phyloP scores from a whole-genome alignment of 2,113 vertebrate species.

The Podarcis muralis region DNA sequence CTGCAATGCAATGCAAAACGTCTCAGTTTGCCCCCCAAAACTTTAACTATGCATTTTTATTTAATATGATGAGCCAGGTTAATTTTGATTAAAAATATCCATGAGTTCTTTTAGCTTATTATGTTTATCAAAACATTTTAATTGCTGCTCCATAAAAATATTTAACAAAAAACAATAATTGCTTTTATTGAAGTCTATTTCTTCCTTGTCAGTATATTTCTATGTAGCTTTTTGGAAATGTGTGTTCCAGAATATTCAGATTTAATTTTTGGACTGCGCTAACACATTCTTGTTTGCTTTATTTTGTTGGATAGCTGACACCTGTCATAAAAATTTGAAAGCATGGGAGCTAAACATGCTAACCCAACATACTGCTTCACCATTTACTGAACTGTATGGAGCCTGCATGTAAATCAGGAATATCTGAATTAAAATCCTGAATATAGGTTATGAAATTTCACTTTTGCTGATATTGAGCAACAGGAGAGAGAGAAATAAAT shows the following conservation, averaged over 20 bases:
- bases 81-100: background rate
- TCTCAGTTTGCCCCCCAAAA: background rate
- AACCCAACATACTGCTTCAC: background rate
- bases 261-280: background rate
- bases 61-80: background rate
- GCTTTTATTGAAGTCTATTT: background rate
- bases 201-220: background rate
- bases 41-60: background rate
- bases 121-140: background rate
- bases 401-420: background rate
- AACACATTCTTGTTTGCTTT: background rate
- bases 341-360: background rate
- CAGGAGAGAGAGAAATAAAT: background rate
- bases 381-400: background rate
- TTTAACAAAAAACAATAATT: background rate
- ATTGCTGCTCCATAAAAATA: background rate
- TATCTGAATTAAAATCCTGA: background rate
- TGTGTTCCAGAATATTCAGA: background rate
- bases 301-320: background rate
- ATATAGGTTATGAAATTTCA: background rate
- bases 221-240: background rate
- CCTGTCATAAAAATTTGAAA: background rate
- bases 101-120: background rate
- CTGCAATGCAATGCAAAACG: no score
- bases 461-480: background rate